phyloP scores from a whole-genome alignment of 2,888 invertebrate species.

The Dolomedes plantarius region DNA sequence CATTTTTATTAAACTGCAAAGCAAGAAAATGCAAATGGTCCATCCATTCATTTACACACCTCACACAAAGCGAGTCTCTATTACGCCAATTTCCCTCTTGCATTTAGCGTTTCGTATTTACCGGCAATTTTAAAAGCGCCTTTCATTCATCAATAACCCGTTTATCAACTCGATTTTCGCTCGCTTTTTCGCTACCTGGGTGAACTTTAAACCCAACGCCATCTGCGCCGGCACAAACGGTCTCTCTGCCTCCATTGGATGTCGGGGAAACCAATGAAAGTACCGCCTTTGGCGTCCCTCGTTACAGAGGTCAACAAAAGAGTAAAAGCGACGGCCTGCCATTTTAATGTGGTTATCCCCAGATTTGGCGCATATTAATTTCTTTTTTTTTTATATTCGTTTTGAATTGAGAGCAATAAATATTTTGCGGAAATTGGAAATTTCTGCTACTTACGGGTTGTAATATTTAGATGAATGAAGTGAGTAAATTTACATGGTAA shows the following conservation, averaged over 20 bases:
- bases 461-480: no score
- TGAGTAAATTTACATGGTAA: no score
- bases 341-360: background rate
- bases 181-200: background rate
- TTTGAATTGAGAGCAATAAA: no score
- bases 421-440: no score
- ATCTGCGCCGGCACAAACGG: slow-evolving; percentile 63
- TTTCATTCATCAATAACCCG: background rate
- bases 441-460: no score
- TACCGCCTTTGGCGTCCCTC: slow-evolving; percentile 53
- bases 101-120: background rate
- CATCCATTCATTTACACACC: no score
- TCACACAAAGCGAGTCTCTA: no score
- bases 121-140: background rate
- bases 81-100: no score
- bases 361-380: background rate
- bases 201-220: slow-evolving; percentile 70
- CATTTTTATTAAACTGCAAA: no score
- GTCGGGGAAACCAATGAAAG: slow-evolving; percentile 45
- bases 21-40: no score
- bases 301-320: slow-evolving; percentile 65
- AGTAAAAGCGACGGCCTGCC: slow-evolving; percentile 14
- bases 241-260: slow-evolving; percentile 45
- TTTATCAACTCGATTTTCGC: background rate
- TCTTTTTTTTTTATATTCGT: background rate